phyloP scores from a whole-genome alignment of 1,140 invertebrate species.

The Drosophila bocqueti region DNA sequence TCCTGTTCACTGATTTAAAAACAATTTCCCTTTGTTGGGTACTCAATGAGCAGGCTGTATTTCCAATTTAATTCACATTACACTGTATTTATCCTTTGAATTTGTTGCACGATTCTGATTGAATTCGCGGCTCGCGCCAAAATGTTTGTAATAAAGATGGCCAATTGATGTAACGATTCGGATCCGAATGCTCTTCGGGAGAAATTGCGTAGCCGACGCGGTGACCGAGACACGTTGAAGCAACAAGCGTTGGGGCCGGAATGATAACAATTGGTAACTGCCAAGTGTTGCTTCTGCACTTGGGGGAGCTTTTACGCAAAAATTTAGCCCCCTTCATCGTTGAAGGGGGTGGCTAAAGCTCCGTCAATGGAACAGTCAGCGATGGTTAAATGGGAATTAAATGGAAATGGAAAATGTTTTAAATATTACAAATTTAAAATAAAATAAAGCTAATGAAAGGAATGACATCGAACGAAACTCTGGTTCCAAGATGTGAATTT shows the following conservation, averaged over 20 bases:
- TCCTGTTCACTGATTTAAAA: constrained; percentile 1
- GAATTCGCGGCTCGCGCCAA: not conserved
- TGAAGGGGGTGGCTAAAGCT: constrained; percentile 18
- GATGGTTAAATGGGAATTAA: not conserved
- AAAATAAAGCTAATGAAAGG: not conserved
- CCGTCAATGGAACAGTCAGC: constrained; percentile 5
- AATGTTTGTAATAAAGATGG: not conserved
- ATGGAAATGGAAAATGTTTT: not conserved
- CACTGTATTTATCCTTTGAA: not conserved
- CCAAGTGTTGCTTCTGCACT: constrained; percentile 30
- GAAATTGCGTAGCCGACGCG: constrained; percentile 27
- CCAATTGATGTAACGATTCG: not conserved
- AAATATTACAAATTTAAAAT: not conserved
- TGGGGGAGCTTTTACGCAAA: constrained; percentile 38
- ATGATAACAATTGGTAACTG: constrained; percentile 63
- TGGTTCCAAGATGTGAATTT: too few species aligned
- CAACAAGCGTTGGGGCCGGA: constrained; percentile 66
- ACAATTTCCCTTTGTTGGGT: not conserved
- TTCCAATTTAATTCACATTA: not conserved
- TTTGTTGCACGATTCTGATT: not conserved
- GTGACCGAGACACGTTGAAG: constrained; percentile 42
- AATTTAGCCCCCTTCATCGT: constrained; percentile 23
- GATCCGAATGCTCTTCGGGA: not conserved
- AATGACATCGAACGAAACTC: too few species aligned
- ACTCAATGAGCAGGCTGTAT: not conserved